Conservation (phyloP, 2,888 invertebrate genomes). For the Dasysyrphus tricinctus region DNA sequence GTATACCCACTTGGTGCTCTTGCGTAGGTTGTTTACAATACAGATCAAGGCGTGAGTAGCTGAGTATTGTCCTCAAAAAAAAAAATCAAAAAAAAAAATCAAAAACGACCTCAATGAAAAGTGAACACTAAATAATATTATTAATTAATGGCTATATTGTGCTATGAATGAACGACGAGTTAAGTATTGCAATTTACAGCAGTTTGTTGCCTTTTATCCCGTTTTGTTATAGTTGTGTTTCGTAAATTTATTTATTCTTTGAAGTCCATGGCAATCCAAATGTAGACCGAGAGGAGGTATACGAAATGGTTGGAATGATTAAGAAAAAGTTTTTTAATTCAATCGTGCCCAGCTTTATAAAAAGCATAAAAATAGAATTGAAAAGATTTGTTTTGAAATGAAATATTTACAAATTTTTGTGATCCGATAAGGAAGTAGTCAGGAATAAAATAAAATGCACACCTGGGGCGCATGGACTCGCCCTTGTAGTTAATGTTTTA, state of each 20-base stretch:
- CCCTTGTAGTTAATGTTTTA: too few relatives aligned
- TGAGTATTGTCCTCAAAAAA: background rate
- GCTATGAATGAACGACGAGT: background rate
- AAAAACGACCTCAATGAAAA: constrained; percentile 22
- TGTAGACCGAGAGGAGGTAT: background rate
- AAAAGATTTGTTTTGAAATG: too few relatives aligned
- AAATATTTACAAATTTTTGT: too few relatives aligned
- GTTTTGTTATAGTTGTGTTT: background rate
- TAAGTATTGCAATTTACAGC: background rate
- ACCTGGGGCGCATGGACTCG: too few relatives aligned
- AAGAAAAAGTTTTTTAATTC: background rate
- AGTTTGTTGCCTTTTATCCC: background rate
- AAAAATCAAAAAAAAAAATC: constrained; percentile 2
- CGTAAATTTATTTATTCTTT: background rate
- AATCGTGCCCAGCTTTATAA: too few relatives aligned
- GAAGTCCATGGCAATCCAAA: background rate
- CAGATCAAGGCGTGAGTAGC: constrained; percentile 19
- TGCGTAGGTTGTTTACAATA: constrained; percentile 7
- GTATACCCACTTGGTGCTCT: background rate
- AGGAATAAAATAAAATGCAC: too few relatives aligned
- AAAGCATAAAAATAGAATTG: too few relatives aligned
- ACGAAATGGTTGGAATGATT: background rate
- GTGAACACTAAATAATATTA: background rate
- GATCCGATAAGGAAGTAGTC: too few relatives aligned
- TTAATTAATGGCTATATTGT: background rate